Evolutionary conservation across 2,797 vertebrate species (phyloP).

Genomic region (Sebastes umbrosus): DNA sequence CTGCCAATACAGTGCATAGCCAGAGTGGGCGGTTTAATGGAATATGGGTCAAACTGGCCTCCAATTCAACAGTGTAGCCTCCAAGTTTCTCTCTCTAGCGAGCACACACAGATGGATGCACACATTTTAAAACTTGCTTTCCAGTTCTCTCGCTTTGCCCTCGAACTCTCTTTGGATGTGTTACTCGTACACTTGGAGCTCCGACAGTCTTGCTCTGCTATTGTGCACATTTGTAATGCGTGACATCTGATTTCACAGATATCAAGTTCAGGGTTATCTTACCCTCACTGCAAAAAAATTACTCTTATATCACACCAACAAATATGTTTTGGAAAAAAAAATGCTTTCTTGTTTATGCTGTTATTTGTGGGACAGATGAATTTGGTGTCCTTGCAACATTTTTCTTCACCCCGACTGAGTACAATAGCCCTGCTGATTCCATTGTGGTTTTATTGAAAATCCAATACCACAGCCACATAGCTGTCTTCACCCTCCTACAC

Average conservation of each 20-base stretch:
- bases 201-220: neutral
- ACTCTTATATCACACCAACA: conserved; percentile 24
- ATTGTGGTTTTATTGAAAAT: conserved; percentile 1
- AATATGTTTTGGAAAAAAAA: conserved; percentile 15
- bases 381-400: conserved; percentile 5
- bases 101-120: conserved; percentile 39
- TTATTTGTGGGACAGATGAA: conserved; percentile 15
- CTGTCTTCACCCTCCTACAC: neutral
- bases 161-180: conserved; percentile 4
- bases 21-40: conserved; percentile 48
- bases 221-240: conserved; percentile 17
- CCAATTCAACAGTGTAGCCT: conserved; percentile 20
- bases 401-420: neutral
- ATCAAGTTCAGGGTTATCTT: conserved; percentile 14
- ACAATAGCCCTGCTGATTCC: neutral
- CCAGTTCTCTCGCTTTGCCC: conserved; percentile 38
- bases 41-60: conserved; percentile 49
- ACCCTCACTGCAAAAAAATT: neutral
- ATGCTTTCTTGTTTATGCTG: neutral
- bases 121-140: conserved; percentile 34
- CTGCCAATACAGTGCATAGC: conserved; percentile 32
- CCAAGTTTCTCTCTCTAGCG: conserved; percentile 29
- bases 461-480: neutral
- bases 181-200: conserved; percentile 7
- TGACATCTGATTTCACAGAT: conserved; percentile 13